Evolutionary conservation across 2,113 vertebrate genomes (phyloP).

Genomic region (Larimichthys crocea): DNA sequence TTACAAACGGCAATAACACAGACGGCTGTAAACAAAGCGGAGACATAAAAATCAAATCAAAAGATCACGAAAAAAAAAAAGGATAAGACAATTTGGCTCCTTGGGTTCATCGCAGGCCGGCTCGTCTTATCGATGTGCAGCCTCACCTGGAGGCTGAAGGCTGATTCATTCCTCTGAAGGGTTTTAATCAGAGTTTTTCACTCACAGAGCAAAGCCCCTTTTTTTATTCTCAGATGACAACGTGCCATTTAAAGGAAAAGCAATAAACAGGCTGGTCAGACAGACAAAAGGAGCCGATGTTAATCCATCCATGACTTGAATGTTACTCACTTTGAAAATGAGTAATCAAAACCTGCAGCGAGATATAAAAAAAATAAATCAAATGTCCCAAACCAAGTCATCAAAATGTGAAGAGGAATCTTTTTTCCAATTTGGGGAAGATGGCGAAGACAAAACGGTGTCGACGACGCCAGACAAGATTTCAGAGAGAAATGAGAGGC

Average conservation of each 20-base stretch:
- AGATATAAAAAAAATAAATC: conserved; percentile 9
- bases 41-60: conserved; percentile 38
- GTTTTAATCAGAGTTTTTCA: conserved; percentile 50
- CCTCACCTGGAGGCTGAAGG: conserved; percentile 18
- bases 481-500: too few relatives aligned
- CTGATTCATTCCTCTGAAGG: conserved; percentile 43
- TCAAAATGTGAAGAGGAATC: conserved; percentile 48
- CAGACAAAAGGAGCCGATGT: not conserved
- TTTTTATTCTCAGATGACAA: conserved; percentile 12
- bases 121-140: conserved; percentile 2
- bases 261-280: conserved; percentile 36
- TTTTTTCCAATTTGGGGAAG: conserved; percentile 39
- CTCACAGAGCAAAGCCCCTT: not conserved
- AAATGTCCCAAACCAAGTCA: conserved; percentile 26
- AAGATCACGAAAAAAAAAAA: conserved; percentile 3
- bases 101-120: conserved; percentile 2
- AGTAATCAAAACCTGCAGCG: conserved; percentile 37
- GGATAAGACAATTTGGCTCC: conserved; percentile 11
- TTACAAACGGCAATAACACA: conserved; percentile 41
- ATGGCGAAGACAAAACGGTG: conserved; percentile 14
- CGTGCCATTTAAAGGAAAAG: conserved; percentile 51
- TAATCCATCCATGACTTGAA: conserved; percentile 47
- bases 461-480: not conserved
- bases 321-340: conserved; percentile 47
- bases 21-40: conserved; percentile 26